Evolutionary conservation across 2,797 vertebrate species (phyloP), one percentile per base, ranked within the genome.

Genomic region (Myoxocephalus aenaeus): DNA sequence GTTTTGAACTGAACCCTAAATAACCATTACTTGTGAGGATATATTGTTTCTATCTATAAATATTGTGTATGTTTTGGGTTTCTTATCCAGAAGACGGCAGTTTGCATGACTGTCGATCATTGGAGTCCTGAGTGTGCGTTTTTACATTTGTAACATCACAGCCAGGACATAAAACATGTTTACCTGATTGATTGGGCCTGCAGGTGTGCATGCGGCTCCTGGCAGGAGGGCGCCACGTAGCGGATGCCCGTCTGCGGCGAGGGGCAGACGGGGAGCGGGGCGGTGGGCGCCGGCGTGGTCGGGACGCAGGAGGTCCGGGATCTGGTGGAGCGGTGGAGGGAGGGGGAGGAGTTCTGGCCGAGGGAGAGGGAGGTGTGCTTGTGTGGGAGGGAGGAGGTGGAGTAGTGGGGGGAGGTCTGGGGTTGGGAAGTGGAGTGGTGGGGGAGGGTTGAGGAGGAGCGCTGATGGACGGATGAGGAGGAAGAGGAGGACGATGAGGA

Each of bases 301-400:
- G 96, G 95, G 88, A 95, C 94, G 81, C 95, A 91, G 75, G 96
- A 94, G 68, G 93, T 90, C 65, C 96, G 94, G 48, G 97, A 96
- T 85, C 97, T 96, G 51, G 95, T 94, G 63, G 97, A 90, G 13
- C 96, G 97, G 46, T 96, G 92, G 77, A 87, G 92, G 92, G 58
- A 95, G 83, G 79, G 93, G 92, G 92, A 95, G 87, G 84, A 97
- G 87, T 90, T 89, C 64, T 90, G 92, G 90, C 82, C 79, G 17
- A 91, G 84, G 68, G 92, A 89, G 15, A 92, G 84, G 75, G 91
- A 88, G 38, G 88, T 90, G 90, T 94, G 93, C 88, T 92, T 94
- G 83, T 97, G 97, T 0, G 96, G 95, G 22, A 94, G 96, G 44
- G 93, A 96, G 82, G 86, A 97, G 93, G 88, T 86, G 89, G 92